phyloP scores from a whole-genome alignment of 2,113 vertebrate genomes.

The Glareola pratincola region DNA sequence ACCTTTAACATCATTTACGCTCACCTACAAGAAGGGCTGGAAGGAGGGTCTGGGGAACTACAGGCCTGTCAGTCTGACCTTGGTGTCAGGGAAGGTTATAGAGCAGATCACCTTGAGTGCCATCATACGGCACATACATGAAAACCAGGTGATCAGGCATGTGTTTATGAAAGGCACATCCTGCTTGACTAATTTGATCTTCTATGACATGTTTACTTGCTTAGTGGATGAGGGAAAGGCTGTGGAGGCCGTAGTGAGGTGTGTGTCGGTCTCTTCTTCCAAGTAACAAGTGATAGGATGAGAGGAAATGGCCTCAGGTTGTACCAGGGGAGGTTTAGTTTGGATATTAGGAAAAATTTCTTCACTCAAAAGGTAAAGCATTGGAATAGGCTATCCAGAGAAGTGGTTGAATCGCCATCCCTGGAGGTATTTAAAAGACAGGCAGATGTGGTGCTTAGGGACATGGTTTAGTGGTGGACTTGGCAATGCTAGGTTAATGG shows the following conservation, averaged over 20 bases:
- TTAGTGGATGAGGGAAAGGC: not conserved
- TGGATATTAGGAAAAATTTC: not conserved
- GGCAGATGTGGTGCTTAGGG: accelerated
- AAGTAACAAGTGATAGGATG: not conserved
- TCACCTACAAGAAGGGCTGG: not conserved
- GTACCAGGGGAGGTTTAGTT: not conserved
- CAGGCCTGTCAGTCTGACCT: not conserved
- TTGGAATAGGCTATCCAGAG: not conserved
- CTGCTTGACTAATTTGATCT: not conserved
- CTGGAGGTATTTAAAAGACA: accelerated
- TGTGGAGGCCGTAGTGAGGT: not conserved
- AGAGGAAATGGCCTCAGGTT: not conserved
- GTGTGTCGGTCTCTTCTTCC: accelerated
- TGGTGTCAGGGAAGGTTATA: not conserved
- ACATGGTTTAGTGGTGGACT: not conserved
- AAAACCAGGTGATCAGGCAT: not conserved
- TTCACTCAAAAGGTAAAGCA: not conserved
- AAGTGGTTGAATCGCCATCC: not conserved
- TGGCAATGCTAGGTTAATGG: not conserved
- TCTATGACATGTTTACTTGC: not conserved
- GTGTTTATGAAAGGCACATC: not conserved
- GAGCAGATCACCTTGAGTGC: not conserved
- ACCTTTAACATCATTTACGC: not conserved
- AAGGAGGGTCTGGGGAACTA: not conserved
- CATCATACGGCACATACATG: accelerated